Evolutionary conservation across 2,113 vertebrate genomes (phyloP), one percentile per base, ranked within the genome.

Genomic region (Junco hyemalis): DNA sequence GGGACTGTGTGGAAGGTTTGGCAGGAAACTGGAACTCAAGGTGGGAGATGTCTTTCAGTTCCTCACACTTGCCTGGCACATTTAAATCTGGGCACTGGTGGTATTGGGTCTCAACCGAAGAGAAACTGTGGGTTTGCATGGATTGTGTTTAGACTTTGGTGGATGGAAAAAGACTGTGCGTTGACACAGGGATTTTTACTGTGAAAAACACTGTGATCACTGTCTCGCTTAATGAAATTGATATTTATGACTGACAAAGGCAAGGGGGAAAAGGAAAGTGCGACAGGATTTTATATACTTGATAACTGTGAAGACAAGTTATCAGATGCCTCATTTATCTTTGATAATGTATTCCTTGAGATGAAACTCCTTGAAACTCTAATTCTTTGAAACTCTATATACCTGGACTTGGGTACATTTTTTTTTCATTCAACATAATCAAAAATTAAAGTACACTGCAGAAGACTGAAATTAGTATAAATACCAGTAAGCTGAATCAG

Each of bases 181-280:
- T 69, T 90, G 71, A 86, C 85, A 90, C 71, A 90, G 31, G 63
- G 45, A 77, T 82, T 95, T 90, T 87, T 93, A 63, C 71, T 59
- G 59, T 66, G 63, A 69, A 83, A 69, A 93, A 8, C 29, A 66
- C 33, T 69, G 47, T 79, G 82, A 77, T 73, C 68, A 51, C 33
- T 38, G 45, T 66, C 29, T 38, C 40, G 16, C 47, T 90, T 70
- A 80, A 86, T 70, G 68, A 90, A 14, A 70, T 83, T 73, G 26
- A 18, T 63, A 73, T 70, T 90, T 90, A 70, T 86, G 71, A 76
- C 54, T 42, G 45, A 86, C n/a, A 88, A 83, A 92, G 31, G 28
- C 13, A 82, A 5, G 6, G 12, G 9, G 6, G 1, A 28, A 50
- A 78, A 56, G 8, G 50, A 84, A 96, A 95, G 28, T 63, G 18